Evolutionary conservation across 2,113 vertebrate genomes (phyloP), one percentile per base, ranked within the genome.

Genomic region (Actenoides hombroni): DNA sequence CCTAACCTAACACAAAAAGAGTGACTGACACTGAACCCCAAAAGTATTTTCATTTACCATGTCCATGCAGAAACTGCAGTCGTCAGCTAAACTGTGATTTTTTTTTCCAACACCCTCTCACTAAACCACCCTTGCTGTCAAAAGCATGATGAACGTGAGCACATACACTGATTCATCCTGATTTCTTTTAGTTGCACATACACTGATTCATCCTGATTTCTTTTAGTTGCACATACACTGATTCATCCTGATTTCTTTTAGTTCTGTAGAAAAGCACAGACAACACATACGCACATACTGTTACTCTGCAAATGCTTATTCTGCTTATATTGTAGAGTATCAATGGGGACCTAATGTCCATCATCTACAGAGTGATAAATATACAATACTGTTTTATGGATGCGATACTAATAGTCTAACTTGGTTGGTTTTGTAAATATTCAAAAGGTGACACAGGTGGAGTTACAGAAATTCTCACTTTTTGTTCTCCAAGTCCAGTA

Each of bases 71-170:
- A 80, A 95, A 59, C 16, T 49, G 10, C 19, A 40, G 67, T 79
- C 31, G 37, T 89, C 33, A 83, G 31, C 60, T 95, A 61, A 92
- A 84, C 51, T 16, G 33, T 40, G 46, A 44, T 82, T 91, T 94
- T 83, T 83, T 94, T 51, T 25, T 92, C 28, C 75, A 56, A 4
- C 61, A 64, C 4, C 6, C 13, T 71, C 11, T 94, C 53, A 46
- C 63, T 91, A 89, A 91, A 79, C 28, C 37, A 31, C 87, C 35
- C 14, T 82, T 82, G 48, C 59, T 85, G 37, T 94, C 83, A 82
- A 85, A 91, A 95, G 75, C 78, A 54, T 69, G 70, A 60, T 85
- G 49, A 82, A 68, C 3, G 2, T 67, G 49, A 94, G 10, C 60
- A 84, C 60, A 81, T 92, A 75, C 68, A 78, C 51, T 81, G 33